phyloP scores from a whole-genome alignment of 2,113 vertebrate genomes.

The Pardalotus punctatus region DNA sequence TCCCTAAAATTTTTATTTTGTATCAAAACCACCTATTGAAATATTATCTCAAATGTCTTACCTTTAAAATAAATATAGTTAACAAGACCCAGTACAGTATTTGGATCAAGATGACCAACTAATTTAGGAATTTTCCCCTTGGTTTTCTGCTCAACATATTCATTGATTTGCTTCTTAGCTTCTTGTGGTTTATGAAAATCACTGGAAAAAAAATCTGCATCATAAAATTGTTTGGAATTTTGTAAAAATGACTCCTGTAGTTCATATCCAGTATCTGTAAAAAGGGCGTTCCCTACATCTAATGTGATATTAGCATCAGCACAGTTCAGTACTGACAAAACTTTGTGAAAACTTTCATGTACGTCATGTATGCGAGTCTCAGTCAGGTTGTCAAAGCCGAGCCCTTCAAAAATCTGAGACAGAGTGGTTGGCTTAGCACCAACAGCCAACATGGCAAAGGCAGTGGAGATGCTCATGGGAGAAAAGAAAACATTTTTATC shows the following conservation, averaged over 20 bases:
- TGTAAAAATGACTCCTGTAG: constrained; percentile 69
- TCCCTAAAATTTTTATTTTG: neutral
- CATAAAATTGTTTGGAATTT: constrained; percentile 66
- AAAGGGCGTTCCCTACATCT: constrained; percentile 72
- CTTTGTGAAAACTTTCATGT: constrained; percentile 76
- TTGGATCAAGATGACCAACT: constrained; percentile 70
- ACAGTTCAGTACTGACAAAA: constrained; percentile 71
- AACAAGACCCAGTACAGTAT: constrained; percentile 78
- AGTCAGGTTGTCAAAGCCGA: constrained; percentile 69
- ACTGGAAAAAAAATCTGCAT: constrained; percentile 57
- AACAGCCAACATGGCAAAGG: constrained; percentile 80
- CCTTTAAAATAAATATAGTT: constrained; percentile 86
- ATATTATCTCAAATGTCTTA: neutral
- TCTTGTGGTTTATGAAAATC: constrained; percentile 70
- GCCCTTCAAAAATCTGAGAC: constrained; percentile 74
- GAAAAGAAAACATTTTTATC: constrained; percentile 84
- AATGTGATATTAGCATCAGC: constrained; percentile 40
- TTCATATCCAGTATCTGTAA: constrained; percentile 61
- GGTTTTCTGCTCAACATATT: constrained; percentile 77
- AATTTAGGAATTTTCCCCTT: constrained; percentile 76
- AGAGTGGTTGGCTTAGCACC: constrained; percentile 80
- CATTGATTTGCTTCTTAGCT: constrained; percentile 74
- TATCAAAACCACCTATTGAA: neutral
- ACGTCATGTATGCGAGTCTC: constrained; percentile 37
- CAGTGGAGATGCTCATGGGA: constrained; percentile 80